These are phyloP conservation scores for Pseudorasbora parva DNA, from an alignment of 2,113 vertebrate species.

Conservation along the genomic window DNA sequence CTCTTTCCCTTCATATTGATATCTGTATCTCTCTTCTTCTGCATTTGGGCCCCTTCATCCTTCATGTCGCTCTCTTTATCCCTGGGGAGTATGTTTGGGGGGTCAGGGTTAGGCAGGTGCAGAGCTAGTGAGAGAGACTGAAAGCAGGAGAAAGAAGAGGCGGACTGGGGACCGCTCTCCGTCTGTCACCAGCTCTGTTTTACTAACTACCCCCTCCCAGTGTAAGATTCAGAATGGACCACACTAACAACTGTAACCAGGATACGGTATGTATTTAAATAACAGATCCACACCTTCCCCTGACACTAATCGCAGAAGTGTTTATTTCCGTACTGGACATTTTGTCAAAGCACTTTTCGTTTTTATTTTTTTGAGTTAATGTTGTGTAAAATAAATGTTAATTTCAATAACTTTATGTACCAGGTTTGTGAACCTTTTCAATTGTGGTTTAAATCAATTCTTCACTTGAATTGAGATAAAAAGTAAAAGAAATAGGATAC, in stretches of 20 bases:
- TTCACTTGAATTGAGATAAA: background rate
- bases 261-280: conserved; percentile 4
- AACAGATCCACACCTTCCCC: background rate
- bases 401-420: background rate
- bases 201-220: background rate
- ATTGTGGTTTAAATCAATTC: background rate
- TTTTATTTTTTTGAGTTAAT: background rate
- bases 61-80: background rate
- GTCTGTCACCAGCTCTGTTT: conserved; percentile 31
- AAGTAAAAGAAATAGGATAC: too few relatives aligned
- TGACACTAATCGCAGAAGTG: background rate
- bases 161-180: background rate
- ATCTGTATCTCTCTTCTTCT: background rate
- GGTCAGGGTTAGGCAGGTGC: conserved; percentile 76
- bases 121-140: conserved; percentile 14
- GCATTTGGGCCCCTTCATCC: conserved; percentile 43
- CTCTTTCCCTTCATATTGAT: conserved; percentile 40
- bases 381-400: background rate
- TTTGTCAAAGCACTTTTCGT: background rate
- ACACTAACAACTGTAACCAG: background rate
- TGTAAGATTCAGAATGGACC: background rate
- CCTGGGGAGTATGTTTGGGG: conserved; percentile 60
- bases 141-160: background rate
- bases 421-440: background rate
- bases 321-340: too few relatives aligned